Conservation (phyloP, 2,113 vertebrate species). For the Vireo altiloquus region DNA sequence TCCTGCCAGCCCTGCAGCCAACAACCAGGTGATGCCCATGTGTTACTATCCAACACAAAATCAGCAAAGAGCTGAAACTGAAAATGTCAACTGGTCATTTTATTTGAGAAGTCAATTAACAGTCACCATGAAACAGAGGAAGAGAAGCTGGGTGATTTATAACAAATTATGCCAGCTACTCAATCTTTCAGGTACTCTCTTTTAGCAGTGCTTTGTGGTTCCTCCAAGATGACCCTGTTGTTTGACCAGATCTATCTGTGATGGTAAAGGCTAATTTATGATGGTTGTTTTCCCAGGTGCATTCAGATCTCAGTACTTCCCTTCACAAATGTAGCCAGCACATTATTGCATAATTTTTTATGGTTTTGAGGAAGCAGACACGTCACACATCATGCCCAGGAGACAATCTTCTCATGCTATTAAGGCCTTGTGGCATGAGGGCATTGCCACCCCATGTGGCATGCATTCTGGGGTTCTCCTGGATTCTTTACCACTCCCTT, state of each 20-base stretch:
- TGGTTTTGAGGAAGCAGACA: not conserved
- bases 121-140: not conserved
- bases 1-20: not conserved
- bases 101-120: not conserved
- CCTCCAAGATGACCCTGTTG: not conserved
- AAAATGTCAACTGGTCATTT: not conserved
- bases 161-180: not conserved
- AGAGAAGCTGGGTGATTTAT: not conserved
- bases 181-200: not conserved
- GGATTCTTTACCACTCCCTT: not conserved
- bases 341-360: slow-evolving; percentile 13
- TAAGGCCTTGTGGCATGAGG: not conserved
- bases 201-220: not conserved
- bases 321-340: slow-evolving; percentile 2
- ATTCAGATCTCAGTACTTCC: not conserved
- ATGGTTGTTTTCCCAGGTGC: not conserved
- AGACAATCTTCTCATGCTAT: not conserved
- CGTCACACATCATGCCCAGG: not conserved
- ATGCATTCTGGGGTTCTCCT: not conserved
- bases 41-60: not conserved
- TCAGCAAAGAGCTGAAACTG: not conserved
- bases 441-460: too few relatives aligned
- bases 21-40: not conserved
- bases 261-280: slow-evolving; percentile 27
- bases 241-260: slow-evolving; percentile 3